A percentile compares a stretch with the other conserved stretches of the same genome.
Evolutionary conservation across 2,888 invertebrate species (phyloP).

Genomic region (Himalopsyche anomala): DNA sequence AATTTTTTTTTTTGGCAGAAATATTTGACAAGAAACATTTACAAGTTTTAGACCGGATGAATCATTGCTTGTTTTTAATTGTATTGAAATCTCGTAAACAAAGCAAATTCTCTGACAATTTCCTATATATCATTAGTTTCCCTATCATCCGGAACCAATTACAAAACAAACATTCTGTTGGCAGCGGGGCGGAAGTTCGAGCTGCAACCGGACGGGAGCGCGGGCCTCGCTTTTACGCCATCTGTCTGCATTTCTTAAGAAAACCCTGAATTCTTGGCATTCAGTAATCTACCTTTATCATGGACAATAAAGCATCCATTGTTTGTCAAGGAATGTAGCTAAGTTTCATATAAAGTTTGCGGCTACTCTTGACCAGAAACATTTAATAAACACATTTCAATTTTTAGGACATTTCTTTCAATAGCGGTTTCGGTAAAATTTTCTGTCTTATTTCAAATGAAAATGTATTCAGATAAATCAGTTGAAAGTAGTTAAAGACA

Average conservation of each 20-base stretch:
- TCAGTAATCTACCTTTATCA: slow-evolving; percentile 20
- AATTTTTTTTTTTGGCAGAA: too few species aligned
- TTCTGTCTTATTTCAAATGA: too few species aligned
- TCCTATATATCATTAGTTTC: not conserved
- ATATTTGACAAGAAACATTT: too few species aligned
- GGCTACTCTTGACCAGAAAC: too few species aligned
- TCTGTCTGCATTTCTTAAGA: slow-evolving; percentile 37
- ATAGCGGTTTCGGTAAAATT: too few species aligned
- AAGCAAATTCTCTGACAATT: not conserved
- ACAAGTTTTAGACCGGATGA: too few species aligned
- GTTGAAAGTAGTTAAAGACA: too few species aligned
- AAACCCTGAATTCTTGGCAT: slow-evolving; percentile 13
- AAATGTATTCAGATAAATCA: too few species aligned
- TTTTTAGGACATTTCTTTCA: too few species aligned
- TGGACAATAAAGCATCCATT: not conserved
- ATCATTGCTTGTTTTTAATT: not conserved
- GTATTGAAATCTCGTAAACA: not conserved
- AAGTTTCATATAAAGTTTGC: too few species aligned
- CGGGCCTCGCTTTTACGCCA: slow-evolving; percentile 9
- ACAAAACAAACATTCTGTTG: slow-evolving; percentile 46
- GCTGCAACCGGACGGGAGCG: slow-evolving; percentile 20
- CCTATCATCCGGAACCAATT: slow-evolving; percentile 46
- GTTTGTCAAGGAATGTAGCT: not conserved
- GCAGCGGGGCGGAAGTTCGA: slow-evolving; percentile 14
- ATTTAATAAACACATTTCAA: too few species aligned